phyloP scores from a whole-genome alignment of 1,140 invertebrate genomes.

The Choristoneura fumiferana region DNA sequence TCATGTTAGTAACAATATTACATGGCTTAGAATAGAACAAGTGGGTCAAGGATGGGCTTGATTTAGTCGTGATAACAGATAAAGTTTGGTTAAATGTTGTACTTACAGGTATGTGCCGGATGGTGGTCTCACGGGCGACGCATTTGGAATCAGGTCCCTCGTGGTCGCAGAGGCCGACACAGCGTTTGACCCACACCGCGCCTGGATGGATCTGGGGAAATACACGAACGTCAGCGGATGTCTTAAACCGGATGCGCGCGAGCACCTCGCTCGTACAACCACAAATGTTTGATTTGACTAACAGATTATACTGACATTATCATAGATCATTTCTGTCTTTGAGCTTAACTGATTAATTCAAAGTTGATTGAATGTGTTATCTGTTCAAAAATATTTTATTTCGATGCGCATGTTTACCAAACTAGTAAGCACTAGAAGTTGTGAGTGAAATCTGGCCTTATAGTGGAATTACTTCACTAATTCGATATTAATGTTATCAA shows the following conservation, averaged over 20 bases:
- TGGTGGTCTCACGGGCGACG: conserved; percentile 43
- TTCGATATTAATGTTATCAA: no score
- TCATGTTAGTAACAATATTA: conserved; percentile 43
- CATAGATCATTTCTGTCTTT: no score
- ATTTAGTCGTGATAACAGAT: conserved; percentile 42
- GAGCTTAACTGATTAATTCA: no score
- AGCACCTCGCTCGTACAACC: conserved; percentile 45
- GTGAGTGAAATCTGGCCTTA: no score
- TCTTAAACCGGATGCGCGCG: conserved; percentile 58
- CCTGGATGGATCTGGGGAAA: conserved; percentile 72
- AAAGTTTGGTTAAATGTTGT: conserved; percentile 11
- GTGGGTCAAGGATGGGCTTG: conserved; percentile 56
- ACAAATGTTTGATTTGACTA: background rate
- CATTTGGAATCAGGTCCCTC: conserved; percentile 46
- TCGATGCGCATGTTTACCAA: no score
- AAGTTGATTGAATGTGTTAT: no score
- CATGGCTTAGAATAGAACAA: conserved; percentile 39
- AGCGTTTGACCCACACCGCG: conserved; percentile 73
- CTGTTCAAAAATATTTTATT: no score
- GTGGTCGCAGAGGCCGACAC: conserved; percentile 70
- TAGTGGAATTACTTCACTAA: no score
- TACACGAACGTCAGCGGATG: conserved; percentile 45
- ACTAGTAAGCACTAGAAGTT: no score
- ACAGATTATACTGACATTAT: no score
- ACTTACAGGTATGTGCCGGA: conserved; percentile 60